These are phyloP conservation scores for Mnemiopsis leidyi DNA, from an alignment of 37 sponge, comb jelly and placozoan species.

Conservation along the genomic window DNA sequence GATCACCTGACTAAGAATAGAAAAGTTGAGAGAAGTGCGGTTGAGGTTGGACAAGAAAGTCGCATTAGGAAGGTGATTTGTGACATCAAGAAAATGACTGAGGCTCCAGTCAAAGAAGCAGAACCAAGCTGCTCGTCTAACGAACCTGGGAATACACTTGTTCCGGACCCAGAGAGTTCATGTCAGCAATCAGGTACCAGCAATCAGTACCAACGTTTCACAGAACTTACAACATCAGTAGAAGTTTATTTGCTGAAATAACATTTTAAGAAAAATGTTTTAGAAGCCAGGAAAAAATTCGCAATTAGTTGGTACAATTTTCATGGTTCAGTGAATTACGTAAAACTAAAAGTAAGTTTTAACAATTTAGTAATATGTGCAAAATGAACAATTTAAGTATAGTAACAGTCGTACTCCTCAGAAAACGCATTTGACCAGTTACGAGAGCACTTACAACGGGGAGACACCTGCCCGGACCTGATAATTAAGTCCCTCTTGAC, in stretches of 20 bases:
- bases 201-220: no score
- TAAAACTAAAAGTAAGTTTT: no score
- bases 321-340: no score
- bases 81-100: background rate
- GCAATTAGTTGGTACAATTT: no score
- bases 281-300: no score
- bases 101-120: background rate
- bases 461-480: constrained; percentile 53
- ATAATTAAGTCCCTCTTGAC: constrained; percentile 50
- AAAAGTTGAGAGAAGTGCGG: background rate
- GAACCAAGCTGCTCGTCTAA: background rate
- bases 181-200: background rate
- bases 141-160: no score
- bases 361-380: no score
- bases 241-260: no score
- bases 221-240: no score
- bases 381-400: no score
- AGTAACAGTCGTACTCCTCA: no score
- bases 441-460: constrained; percentile 26
- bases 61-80: background rate
- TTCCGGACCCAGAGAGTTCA: background rate
- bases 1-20: background rate
- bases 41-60: background rate
- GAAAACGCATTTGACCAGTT: constrained; percentile 48
- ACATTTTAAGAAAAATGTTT: no score